These are phyloP conservation scores for Brachyopa scutellaris DNA, from an alignment of 2,888 invertebrate genomes.

Conservation along the genomic window DNA sequence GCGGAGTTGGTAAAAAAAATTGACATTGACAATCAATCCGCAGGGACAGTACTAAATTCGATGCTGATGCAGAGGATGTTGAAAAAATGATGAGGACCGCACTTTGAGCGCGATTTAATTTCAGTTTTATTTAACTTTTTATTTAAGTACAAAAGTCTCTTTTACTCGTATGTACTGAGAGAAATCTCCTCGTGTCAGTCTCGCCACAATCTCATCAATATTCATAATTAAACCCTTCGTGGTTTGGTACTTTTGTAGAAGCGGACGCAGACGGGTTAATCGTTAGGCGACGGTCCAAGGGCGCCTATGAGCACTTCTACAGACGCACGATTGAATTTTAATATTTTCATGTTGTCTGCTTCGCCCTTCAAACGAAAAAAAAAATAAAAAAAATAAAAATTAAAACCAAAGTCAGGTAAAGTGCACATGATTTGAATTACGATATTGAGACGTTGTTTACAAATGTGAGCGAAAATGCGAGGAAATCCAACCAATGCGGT, in stretches of 20 bases:
- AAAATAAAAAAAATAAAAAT: no score
- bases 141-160: no score
- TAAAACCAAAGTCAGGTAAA: no score
- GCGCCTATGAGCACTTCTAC: slow-evolving; percentile 30
- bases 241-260: slow-evolving; percentile 9
- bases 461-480: no score
- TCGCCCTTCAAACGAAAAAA: no score
- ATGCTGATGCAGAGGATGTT: slow-evolving; percentile 8
- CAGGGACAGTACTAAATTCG: slow-evolving; percentile 8
- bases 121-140: not conserved
- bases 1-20: slow-evolving; percentile 26
- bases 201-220: slow-evolving; percentile 53
- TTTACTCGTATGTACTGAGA: not conserved
- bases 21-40: slow-evolving; percentile 50
- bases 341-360: slow-evolving; percentile 23
- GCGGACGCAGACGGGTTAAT: slow-evolving; percentile 16
- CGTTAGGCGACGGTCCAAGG: slow-evolving; percentile 34
- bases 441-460: no score
- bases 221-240: slow-evolving; percentile 50
- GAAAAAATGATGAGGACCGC: not conserved
- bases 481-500: no score
- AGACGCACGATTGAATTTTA: slow-evolving; percentile 41
- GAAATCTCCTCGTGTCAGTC: slow-evolving; percentile 3
- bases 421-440: no score
- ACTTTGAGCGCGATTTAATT: not conserved